Conservation (phyloP, 2,797 vertebrate genomes). For the Haliaeetus albicilla region DNA sequence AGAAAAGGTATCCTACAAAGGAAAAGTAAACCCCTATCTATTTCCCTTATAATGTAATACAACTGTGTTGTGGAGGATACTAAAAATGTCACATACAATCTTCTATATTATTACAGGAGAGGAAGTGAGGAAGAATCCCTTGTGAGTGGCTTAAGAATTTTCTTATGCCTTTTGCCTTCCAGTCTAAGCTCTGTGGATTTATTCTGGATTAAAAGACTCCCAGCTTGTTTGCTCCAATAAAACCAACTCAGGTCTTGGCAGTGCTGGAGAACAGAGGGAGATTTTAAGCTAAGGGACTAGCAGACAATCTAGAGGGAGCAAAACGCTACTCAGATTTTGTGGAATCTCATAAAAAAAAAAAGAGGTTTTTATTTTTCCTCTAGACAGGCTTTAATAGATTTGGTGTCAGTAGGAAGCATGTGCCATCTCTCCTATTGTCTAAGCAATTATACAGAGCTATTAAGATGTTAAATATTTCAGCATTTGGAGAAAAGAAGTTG, state of each 20-base stretch:
- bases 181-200: background rate
- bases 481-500: background rate
- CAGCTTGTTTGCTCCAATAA: background rate
- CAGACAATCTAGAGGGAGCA: background rate
- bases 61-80: background rate
- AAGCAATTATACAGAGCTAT: background rate
- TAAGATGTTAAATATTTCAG: background rate
- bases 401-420: background rate
- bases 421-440: background rate
- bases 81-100: background rate
- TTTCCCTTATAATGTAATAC: background rate
- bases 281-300: background rate
- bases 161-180: background rate
- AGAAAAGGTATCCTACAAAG: background rate
- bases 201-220: background rate
- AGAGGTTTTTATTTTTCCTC: background rate
- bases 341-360: background rate
- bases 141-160: background rate
- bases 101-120: background rate
- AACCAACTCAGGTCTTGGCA: background rate
- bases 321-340: background rate
- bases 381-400: background rate
- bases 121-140: background rate
- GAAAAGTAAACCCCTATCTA: background rate
- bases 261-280: background rate